These are phyloP conservation scores for Crocidura indochinensis DNA, from an alignment of 2,797 vertebrate species.

Conservation along the genomic window DNA sequence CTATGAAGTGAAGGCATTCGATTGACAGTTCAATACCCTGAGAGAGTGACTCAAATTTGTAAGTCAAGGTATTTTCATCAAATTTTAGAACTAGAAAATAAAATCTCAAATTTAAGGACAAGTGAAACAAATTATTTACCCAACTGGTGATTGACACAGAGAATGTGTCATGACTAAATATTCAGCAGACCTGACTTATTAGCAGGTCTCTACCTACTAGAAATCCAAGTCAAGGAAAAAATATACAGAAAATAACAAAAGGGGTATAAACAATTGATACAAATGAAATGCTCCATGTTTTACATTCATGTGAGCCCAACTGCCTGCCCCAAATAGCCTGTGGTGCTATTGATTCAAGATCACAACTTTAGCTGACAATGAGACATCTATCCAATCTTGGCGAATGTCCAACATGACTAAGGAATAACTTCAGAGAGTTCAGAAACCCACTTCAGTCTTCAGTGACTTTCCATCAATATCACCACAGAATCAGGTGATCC, in stretches of 20 bases:
- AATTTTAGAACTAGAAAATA: neutral
- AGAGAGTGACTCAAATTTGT: neutral
- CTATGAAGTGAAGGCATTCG: neutral
- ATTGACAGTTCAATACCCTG: neutral
- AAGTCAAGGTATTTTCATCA: neutral
- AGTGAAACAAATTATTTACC: neutral
- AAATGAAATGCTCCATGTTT: neutral
- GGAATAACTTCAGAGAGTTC: neutral
- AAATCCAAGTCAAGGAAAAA: constrained; percentile 43
- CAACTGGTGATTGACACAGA: neutral
- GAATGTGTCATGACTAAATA: neutral
- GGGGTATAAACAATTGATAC: neutral
- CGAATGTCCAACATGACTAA: neutral
- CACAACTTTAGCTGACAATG: neutral
- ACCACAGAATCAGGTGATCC: neutral
- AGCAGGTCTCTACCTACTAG: neutral
- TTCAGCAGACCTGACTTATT: neutral
- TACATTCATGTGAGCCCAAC: neutral
- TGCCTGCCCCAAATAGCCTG: neutral
- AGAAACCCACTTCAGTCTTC: neutral
- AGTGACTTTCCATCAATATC: neutral
- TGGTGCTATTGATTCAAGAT: neutral
- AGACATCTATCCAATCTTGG: neutral
- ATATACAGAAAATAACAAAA: neutral
- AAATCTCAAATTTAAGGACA: constrained; percentile 3